Conservation (phyloP, 2,888 invertebrate species). For the Amphipoea lucens region DNA sequence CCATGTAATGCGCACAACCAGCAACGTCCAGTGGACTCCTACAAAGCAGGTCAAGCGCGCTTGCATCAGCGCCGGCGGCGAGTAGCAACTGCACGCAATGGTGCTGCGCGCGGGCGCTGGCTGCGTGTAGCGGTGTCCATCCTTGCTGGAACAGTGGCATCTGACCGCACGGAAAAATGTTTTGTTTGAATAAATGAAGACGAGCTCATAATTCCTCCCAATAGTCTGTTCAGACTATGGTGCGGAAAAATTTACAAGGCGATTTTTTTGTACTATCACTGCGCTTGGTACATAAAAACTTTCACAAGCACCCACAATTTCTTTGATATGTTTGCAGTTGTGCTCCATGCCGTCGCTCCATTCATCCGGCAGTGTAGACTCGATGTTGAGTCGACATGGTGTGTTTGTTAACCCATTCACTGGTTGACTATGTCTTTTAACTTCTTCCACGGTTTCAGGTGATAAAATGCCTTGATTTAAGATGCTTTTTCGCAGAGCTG, state of each 20-base stretch:
- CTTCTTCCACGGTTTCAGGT: neutral
- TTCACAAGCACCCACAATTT: neutral
- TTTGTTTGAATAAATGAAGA: neutral
- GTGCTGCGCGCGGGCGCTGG: constrained; percentile 83
- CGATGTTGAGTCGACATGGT: neutral
- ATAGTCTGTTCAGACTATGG: too few relatives aligned
- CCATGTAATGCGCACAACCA: constrained; percentile 56
- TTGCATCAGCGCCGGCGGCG: constrained; percentile 63
- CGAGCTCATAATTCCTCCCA: neutral
- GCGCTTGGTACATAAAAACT: neutral
- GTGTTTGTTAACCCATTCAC: neutral
- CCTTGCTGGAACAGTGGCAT: constrained; percentile 82
- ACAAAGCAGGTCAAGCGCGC: constrained; percentile 52
- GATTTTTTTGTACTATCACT: too few relatives aligned
- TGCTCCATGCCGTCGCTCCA: neutral
- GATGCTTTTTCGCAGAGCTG: neutral
- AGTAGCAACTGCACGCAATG: constrained; percentile 64
- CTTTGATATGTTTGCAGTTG: neutral
- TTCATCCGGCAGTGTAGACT: neutral
- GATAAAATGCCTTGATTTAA: neutral
- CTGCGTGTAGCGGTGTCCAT: constrained; percentile 90
- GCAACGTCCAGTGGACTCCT: constrained; percentile 66
- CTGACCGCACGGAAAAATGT: constrained; percentile 63
- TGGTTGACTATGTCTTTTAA: neutral
- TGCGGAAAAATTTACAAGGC: too few relatives aligned